Percentiles rank a stretch among this genome's conserved stretches.
Evolutionary conservation across 2,113 vertebrate genomes (phyloP).

Genomic region (Gopherus flavomarginatus): DNA sequence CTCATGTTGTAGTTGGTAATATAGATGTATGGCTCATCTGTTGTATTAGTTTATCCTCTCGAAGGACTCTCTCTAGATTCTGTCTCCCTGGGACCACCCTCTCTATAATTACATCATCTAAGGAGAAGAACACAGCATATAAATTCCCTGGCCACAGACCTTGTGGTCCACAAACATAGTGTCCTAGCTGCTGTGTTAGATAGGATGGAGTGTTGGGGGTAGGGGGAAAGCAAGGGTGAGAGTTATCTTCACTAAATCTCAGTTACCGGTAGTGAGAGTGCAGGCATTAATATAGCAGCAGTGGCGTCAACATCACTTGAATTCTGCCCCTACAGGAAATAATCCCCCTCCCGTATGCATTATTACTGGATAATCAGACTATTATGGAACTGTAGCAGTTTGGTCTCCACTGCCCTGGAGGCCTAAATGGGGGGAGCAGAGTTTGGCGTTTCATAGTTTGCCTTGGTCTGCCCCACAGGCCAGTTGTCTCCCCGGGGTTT

Average conservation of each 20-base stretch:
- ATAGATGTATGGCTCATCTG: background rate
- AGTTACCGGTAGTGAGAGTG: background rate
- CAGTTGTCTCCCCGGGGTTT: background rate
- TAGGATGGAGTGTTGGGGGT: background rate
- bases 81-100: background rate
- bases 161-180: background rate
- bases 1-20: background rate
- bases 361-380: background rate
- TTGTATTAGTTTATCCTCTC: background rate
- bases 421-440: rapidly evolving
- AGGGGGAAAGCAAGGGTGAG: background rate
- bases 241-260: background rate
- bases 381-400: background rate
- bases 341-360: background rate
- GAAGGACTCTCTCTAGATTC: background rate
- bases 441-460: background rate
- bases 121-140: background rate
- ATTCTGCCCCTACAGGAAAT: background rate
- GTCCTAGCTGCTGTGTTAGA: background rate
- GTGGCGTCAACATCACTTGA: background rate
- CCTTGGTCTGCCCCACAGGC: background rate
- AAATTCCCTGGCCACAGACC: background rate
- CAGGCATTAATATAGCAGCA: background rate
- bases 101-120: background rate
- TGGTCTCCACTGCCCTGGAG: rapidly evolving